Evolutionary conservation across 2,797 vertebrate genomes (phyloP), one percentile per base, ranked within the genome.

Genomic region (Halcyon chelicuti): DNA sequence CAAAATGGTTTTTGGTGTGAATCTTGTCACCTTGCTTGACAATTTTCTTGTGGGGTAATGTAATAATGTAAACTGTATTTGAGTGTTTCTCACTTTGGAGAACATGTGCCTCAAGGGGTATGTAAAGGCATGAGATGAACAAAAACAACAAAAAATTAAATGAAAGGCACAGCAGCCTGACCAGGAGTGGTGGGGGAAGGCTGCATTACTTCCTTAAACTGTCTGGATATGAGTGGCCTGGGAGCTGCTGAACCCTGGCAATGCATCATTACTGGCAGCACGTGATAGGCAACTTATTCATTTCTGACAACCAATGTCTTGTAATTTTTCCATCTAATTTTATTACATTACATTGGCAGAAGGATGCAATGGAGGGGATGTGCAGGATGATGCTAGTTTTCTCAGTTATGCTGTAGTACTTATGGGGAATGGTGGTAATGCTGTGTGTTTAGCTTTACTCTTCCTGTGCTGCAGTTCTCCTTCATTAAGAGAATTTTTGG

Each of bases 11-110:
- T 96, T 57, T 93, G 80, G 93, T 97, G 95, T 86, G 91, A 97
- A 96, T 94, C 93, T 96, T 94, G 77, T 89, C 96, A 96, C 95
- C 91, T 96, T 95, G 85, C 62, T 89, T 81, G 95, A 89, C 88
- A 90, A 86, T 87, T 93, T 97, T 96, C 62, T 90, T 96, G 54
- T 87, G 63, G 40, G 52, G 49, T 89, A 96, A 95, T 2, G 3
- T 89, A 96, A 96, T 89, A 96, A 95, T 2, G 3, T 89, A 96
- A 96, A 95, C 84, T 94, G 35, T 62, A 60, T 95, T 91, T 95
- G 93, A 97, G 66, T 89, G 70, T 66, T 86, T 96, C 77, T 93
- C 86, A 63, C 94, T 89, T 89, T 46, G 40, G 60, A 96, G 74
- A 85, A 73, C 16, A n/a, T 80, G 68, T 90, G 95, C 94, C 96